A percentile compares a stretch with the other conserved stretches of the same genome.
Evolutionary conservation across 2,797 vertebrate genomes (phyloP).

Genomic region (Macropus fuliginosus): DNA sequence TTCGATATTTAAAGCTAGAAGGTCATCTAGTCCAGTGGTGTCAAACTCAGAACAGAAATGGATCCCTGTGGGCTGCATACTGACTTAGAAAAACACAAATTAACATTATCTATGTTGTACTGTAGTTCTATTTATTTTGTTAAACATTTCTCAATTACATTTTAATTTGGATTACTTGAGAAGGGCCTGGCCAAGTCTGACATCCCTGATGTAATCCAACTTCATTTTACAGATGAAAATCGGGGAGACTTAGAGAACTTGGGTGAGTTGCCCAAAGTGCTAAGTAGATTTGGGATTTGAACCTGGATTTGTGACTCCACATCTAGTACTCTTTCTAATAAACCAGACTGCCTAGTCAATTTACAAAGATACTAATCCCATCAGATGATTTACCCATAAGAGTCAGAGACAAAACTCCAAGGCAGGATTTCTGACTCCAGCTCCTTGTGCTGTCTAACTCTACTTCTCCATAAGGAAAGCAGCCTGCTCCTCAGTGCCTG

Average conservation of each 20-base stretch:
- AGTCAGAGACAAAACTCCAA: not conserved
- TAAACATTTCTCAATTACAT: not conserved
- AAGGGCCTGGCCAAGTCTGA: not conserved
- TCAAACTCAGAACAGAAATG: not conserved
- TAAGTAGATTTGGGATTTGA: not conserved
- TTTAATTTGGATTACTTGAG: not conserved
- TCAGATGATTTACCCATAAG: not conserved
- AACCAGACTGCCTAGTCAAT: not conserved
- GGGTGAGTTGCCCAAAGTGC: not conserved
- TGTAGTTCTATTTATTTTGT: not conserved
- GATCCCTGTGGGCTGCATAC: not conserved
- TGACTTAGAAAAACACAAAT: not conserved
- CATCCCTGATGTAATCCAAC: not conserved
- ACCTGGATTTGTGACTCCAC: not conserved
- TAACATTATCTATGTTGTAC: not conserved
- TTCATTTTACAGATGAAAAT: not conserved
- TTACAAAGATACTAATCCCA: not conserved
- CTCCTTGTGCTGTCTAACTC: not conserved
- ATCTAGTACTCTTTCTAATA: not conserved
- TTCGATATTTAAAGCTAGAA: not conserved
- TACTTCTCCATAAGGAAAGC: not conserved
- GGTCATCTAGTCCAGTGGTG: not conserved
- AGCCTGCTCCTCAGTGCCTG: not conserved
- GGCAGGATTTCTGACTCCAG: not conserved
- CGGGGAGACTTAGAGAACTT: not conserved